Conservation (phyloP, 2,888 invertebrate genomes). For the Labia minor region DNA sequence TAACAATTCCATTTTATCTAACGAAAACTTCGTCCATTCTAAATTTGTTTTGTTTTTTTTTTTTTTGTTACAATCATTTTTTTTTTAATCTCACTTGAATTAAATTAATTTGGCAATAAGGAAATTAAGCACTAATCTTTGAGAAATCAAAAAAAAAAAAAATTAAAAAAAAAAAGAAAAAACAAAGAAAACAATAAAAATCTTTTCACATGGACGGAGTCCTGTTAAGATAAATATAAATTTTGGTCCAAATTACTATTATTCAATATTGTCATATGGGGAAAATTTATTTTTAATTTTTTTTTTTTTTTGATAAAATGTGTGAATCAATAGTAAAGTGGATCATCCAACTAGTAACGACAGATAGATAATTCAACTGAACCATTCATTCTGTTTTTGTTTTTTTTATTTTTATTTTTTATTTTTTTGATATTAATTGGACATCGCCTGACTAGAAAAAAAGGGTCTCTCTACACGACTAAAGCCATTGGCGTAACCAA, state of each 20-base stretch:
- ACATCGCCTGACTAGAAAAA: constrained; percentile 8
- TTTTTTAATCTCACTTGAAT: background rate
- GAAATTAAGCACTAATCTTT: too few relatives aligned
- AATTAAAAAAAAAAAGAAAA: background rate
- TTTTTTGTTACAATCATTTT: too few relatives aligned
- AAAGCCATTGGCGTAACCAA: too few relatives aligned
- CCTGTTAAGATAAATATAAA: background rate
- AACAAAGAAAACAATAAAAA: background rate
- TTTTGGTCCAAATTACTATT: constrained; percentile 13
- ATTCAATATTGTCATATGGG: background rate
- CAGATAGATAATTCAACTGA: background rate
- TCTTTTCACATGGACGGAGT: background rate
- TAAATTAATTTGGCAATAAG: too few relatives aligned
- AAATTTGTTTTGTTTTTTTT: too few relatives aligned
- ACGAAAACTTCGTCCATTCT: constrained; percentile 1
- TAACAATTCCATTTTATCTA: background rate
- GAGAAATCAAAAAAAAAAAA: background rate
- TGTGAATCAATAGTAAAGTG: background rate
- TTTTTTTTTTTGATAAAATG: background rate
- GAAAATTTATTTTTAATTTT: background rate
- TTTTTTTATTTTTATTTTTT: too few relatives aligned
- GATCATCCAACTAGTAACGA: background rate
- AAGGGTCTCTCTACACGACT: background rate
- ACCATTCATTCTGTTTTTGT: background rate
- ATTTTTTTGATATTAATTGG: background rate